Conservation (phyloP, 2,113 vertebrate species). For the Rissa tridactyla region DNA sequence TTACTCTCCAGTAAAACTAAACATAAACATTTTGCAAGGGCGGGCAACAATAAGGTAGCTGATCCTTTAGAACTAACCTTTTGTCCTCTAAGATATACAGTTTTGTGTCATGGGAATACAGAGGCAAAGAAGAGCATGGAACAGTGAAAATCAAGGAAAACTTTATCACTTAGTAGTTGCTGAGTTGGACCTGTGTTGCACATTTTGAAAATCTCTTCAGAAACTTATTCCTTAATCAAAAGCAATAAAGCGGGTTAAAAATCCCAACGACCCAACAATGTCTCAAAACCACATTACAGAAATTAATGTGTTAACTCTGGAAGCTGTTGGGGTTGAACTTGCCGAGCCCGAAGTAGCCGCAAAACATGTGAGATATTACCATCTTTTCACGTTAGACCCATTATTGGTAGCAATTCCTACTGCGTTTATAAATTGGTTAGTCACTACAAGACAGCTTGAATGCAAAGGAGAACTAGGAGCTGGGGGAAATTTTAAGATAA, state of each 20-base stretch:
- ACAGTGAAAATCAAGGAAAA: not conserved
- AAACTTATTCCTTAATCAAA: not conserved
- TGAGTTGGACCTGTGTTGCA: not conserved
- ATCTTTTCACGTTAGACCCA: not conserved
- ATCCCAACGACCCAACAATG: not conserved
- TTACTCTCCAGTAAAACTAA: not conserved
- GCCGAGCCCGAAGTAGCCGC: not conserved
- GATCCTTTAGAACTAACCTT: not conserved
- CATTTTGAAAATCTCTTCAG: not conserved
- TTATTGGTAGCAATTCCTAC: not conserved
- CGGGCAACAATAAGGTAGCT: not conserved
- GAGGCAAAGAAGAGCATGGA: not conserved
- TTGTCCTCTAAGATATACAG: not conserved
- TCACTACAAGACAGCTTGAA: not conserved
- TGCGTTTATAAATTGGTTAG: not conserved
- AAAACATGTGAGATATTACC: not conserved
- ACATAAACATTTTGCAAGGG: not conserved
- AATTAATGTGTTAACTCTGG: not conserved
- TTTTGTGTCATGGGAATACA: not conserved
- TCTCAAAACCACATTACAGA: not conserved
- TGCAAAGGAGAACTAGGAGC: not conserved
- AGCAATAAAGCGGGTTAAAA: not conserved
- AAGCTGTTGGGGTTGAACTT: not conserved
- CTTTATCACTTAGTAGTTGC: not conserved
- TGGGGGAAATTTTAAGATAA: not conserved